Percentiles rank a stretch among this genome's conserved stretches.
Conservation (phyloP, 2,797 vertebrate genomes). For the Leptoclinus maculatus region DNA sequence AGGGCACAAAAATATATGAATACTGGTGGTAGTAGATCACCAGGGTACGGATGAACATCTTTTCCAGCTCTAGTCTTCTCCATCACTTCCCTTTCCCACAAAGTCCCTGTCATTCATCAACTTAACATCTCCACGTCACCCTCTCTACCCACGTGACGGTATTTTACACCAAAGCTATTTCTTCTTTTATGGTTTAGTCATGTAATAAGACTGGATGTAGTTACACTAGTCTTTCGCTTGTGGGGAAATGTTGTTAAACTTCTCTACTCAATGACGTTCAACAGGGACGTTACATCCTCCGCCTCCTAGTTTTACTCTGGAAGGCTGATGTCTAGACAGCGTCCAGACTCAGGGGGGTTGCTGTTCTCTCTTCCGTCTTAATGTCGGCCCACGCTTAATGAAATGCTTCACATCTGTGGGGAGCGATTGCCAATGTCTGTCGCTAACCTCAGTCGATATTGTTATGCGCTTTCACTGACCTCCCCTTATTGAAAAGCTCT, state of each 20-base stretch:
- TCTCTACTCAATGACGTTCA: background rate
- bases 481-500: background rate
- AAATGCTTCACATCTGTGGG: background rate
- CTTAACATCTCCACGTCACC: too few species aligned
- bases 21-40: background rate
- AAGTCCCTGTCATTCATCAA: too few species aligned
- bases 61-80: background rate
- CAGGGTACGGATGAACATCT: background rate
- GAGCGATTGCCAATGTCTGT: background rate
- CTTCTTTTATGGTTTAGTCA: background rate
- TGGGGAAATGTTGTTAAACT: background rate
- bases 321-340: conserved; percentile 6
- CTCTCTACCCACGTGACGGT: background rate
- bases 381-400: background rate
- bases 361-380: background rate
- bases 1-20: background rate
- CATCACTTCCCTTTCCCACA: background rate
- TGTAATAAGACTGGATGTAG: background rate
- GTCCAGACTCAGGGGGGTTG: background rate
- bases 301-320: background rate
- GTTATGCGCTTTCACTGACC: background rate
- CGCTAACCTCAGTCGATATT: background rate
- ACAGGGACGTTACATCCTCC: background rate
- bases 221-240: background rate
- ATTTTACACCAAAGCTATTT: background rate